Base-by-base conservation (phyloP, 2,113 vertebrate species). In the Pipa parva region DNA sequence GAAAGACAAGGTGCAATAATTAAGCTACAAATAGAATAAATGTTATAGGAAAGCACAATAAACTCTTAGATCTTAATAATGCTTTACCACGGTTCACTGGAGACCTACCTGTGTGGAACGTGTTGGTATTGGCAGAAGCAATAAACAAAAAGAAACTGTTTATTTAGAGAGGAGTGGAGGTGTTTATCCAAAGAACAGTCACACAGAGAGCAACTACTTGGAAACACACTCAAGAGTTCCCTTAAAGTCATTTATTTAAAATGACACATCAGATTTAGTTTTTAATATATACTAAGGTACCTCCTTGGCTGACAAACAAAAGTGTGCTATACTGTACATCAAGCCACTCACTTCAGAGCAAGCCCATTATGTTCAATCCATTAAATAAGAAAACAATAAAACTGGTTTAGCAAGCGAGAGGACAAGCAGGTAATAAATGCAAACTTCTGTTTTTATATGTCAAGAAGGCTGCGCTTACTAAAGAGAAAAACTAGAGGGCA, bases 81-180 rank as follows among this genome's bases (percentile, higher is more conserved):
- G 60, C 77, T 62, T 82, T 63, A 77, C 72, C 72, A 7, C 18
- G 21, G 71, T 33, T 72, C 73, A 80, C 79, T 75, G 80, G 60
- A 71, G 39, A 26, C 64, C 71, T 73, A 60, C 72, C 73, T 77
- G 74, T 70, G 76, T 4, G 76, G 76, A 74, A 76, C 22, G 65
- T 60, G 46, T 63, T 72, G 60, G 64, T 70, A 60, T 20, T 78
- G 78, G 75, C 74, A 72, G 74, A 64, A 36, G 28, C 59, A 72
- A 58, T 73, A 74, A 68, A 72, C 79, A 82, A 83, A 71, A 77
- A 75, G 15, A 65, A 78, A 69, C 59, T 79, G 63, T 63, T 78
- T 59, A 71, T 59, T 73, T 64, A 75, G 72, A 77, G 74, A 68
- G 62, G 74, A 76, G 49, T 48, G 63, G 72, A 73, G 66, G 48